These are phyloP conservation scores for Platysternon megacephalum DNA, from an alignment of 2,113 vertebrate species.

Conservation along the genomic window DNA sequence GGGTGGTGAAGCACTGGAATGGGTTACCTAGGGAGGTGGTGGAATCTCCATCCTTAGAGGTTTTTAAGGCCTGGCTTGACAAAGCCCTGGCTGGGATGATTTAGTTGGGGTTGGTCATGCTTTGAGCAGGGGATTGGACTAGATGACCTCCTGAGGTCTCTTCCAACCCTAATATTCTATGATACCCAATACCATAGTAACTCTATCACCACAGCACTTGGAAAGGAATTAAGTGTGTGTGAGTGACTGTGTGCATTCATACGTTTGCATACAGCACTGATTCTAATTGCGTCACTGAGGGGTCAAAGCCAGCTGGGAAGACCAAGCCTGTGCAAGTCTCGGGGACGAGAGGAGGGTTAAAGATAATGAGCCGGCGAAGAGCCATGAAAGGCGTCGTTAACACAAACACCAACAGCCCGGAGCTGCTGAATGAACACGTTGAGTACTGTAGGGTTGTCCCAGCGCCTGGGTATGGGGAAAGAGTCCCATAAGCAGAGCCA, in stretches of 20 bases:
- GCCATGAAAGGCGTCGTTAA: not conserved
- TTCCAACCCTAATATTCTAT: too few relatives aligned
- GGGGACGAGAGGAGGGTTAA: not conserved
- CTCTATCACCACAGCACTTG: not conserved
- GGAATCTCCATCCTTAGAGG: too few relatives aligned
- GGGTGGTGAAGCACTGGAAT: too few relatives aligned
- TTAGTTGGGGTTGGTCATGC: too few relatives aligned
- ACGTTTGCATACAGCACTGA: accelerated
- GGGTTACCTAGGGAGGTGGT: too few relatives aligned
- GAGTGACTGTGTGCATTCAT: not conserved
- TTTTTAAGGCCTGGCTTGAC: too few relatives aligned
- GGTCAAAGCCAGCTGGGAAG: not conserved
- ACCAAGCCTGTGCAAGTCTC: not conserved
- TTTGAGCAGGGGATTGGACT: too few relatives aligned
- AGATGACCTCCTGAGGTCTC: too few relatives aligned
- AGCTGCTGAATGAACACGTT: not conserved
- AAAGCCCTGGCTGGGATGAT: too few relatives aligned
- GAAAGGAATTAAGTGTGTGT: not conserved
- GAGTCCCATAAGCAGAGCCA: not conserved
- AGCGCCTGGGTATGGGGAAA: not conserved
- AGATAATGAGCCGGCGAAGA: not conserved
- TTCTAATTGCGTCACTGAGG: not conserved
- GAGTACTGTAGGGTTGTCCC: not conserved
- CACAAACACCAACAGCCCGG: accelerated
- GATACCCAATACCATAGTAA: not conserved